A percentile compares a stretch with the other conserved stretches of the same genome.
Conservation (phyloP, 2,888 invertebrate genomes). For the Sepiola atlantica region DNA sequence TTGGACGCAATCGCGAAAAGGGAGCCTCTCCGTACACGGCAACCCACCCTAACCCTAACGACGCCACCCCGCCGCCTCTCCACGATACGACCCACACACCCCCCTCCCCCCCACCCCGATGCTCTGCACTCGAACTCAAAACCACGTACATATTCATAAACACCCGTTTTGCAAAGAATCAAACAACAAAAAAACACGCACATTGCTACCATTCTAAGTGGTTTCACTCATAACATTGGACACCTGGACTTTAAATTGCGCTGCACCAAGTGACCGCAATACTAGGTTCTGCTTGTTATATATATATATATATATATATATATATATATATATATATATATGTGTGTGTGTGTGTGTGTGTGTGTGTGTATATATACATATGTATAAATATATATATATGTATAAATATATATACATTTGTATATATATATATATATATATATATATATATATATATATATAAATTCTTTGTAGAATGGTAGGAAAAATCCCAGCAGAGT, state of each 20-base stretch:
- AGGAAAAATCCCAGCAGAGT: too few species aligned
- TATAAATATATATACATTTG: neutral
- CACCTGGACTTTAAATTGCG: neutral
- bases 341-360: too few species aligned
- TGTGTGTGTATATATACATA: neutral
- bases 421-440: too few species aligned
- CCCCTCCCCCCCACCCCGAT: neutral
- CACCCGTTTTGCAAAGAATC: neutral
- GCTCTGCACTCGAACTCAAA: neutral
- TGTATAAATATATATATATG: neutral
- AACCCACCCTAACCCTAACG: too few species aligned
- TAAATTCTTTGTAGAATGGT: too few species aligned
- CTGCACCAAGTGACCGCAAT: neutral
- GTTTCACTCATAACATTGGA: neutral
- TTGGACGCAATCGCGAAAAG: neutral
- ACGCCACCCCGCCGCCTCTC: neutral
- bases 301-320: too few species aligned
- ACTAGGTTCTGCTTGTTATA: neutral
- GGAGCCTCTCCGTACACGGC: neutral
- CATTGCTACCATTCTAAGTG: slow-evolving; percentile 2
- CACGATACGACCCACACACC: neutral
- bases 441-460: too few species aligned
- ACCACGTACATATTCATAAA: neutral
- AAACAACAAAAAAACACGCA: neutral
- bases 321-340: too few species aligned